Base-by-base conservation (phyloP, 2,797 vertebrate species). In the Scolopax rusticola region DNA sequence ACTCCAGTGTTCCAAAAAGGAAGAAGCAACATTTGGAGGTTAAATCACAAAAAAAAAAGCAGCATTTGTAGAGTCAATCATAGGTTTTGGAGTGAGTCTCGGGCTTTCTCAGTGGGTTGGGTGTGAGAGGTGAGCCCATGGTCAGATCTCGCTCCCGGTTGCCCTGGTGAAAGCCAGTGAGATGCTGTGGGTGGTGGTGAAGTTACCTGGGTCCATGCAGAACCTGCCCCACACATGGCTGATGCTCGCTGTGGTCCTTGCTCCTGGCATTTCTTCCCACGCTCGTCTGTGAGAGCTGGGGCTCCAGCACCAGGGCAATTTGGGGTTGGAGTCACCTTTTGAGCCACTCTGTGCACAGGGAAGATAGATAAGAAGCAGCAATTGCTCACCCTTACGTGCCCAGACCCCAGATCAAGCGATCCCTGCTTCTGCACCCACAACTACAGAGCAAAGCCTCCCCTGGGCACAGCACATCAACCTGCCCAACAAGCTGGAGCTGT, bases 281-380 rank as follows among this genome's bases (percentile, higher is more conserved):
- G 5, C 13, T 1, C 0, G 1, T 11, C 65, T 15, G 16, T 4
- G 3, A 81, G 45, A 27, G 15, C 28, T 0, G 1, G 45, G 27
- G n/a, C 38, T 71, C 36, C 65, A 25, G 65, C 51, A 40, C 47
- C 43, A 19, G 60, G 41, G 28, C 2, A 4, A 6, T 32, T 50
- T 5, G 15, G 68, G 74, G n/a, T 38, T 47, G 50, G 21, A 63
- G 32, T 36, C 5, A 9, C 38, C 54, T 51, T 84, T 27, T 40
- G 50, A 84, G 48, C 43, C 30, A 4, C 68, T 36, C 53, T 4
- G 2, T 10, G 9, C 12, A 24, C 12, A 38, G 28, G 32, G 33
- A 12, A 61, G n/a, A 67, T 2, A 13, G 1, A 0, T 27, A 13
- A 74, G 21, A 28, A 73, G 45, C 20, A 47, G n/a, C 27, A 30